phyloP scores from a whole-genome alignment of 2,113 vertebrate species.

The Lethenteron camtschaticum region DNA sequence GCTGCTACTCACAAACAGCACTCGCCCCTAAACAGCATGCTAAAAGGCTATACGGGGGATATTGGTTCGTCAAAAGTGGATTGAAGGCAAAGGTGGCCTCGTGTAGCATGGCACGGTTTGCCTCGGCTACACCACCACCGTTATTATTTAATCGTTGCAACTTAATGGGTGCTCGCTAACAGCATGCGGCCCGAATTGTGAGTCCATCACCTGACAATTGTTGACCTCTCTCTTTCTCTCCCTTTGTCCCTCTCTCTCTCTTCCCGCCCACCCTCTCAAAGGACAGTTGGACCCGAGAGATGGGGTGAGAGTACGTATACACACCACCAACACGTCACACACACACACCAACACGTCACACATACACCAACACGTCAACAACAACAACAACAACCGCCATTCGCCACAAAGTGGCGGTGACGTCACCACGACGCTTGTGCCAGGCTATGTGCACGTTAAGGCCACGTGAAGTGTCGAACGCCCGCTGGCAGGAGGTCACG shows the following conservation, averaged over 20 bases:
- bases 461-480: too few species aligned
- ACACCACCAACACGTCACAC: not conserved
- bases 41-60: too few species aligned
- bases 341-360: not conserved
- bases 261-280: slow-evolving; percentile 33
- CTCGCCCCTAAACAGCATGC: too few species aligned
- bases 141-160: too few species aligned
- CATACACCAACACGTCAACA: not conserved
- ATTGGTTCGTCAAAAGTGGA: too few species aligned
- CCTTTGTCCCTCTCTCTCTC: not conserved
- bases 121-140: too few species aligned
- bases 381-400: not conserved
- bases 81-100: too few species aligned
- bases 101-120: too few species aligned
- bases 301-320: slow-evolving; percentile 33
- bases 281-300: slow-evolving; percentile 73
- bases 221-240: slow-evolving; percentile 26
- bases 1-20: too few species aligned
- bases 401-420: not conserved
- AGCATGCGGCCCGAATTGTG: slow-evolving; percentile 6
- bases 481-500: too few species aligned
- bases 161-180: too few species aligned
- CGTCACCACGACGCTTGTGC: slow-evolving; percentile 8
- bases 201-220: slow-evolving; percentile 17
- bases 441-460: slow-evolving; percentile 8